Base-by-base conservation (phyloP, 2,888 invertebrate genomes). In the Epicampocera succincta region DNA sequence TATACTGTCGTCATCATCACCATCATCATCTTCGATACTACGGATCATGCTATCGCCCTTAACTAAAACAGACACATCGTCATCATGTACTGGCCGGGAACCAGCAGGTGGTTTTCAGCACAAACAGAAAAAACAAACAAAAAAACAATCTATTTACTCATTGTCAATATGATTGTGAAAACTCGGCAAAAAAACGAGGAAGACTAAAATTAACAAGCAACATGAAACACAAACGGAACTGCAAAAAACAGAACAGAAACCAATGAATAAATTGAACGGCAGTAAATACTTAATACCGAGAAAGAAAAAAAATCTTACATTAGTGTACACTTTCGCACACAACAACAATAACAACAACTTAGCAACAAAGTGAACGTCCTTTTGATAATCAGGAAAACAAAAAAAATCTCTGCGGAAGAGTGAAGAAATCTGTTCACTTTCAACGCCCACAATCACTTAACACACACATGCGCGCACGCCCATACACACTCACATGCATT, bases 221-320 rank as follows among this genome's bases (percentile, higher is more conserved):
- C 56, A 48, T 29, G 33, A 29, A 75, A 66, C 25, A 48, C 50
- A 61, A 69, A 33, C 17, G 44, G 38, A 69, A 50, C 65, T 38
- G 13, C 12, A 68, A 68, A 60, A 56, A 21, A 19, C 52, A 66
- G 44, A 71, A 58, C 48, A n/a, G n/a, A 66, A 79, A 68, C 66
- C 72, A 68, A 73, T 79, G 72, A 79, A 79, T 79, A 73, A 66
- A 79, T 72, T 79, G 72, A 79, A 79, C 44, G 58, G 25, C 52
- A 58, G 66, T 65, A 15, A 73, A 66, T 46, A 44, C 15, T 6
- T 56, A 63, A 69, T 52, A 48, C 15, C 33, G 12, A 73, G 21
- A 44, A 33, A 40, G 21, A 48, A 54, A 38, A 42, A 60, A 66
- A 21, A 13, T 48, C 33, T 38, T 11, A 19, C 13, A 58, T 17